Percentiles rank a stretch among this genome's conserved stretches.
These are phyloP conservation scores for Urocynchramus pylzowi DNA, from an alignment of 2,113 vertebrate species.

Conservation along the genomic window DNA sequence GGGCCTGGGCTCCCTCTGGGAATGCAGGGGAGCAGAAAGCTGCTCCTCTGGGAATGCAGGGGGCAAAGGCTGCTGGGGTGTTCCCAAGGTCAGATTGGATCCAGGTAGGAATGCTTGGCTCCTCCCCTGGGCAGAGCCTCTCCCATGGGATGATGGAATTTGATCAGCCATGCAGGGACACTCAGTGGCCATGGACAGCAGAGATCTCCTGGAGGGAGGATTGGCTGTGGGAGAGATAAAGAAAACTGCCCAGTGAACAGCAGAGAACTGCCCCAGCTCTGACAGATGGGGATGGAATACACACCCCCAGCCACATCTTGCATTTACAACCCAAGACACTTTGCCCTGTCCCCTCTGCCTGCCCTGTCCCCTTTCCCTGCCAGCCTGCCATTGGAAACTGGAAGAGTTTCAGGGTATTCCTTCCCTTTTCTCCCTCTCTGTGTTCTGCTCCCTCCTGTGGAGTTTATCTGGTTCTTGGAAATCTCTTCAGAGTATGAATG, in stretches of 20 bases:
- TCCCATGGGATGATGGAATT: too few species aligned
- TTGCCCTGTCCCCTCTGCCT: background rate
- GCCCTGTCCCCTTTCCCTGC: background rate
- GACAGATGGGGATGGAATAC: background rate
- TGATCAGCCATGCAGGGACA: too few species aligned
- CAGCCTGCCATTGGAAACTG: background rate
- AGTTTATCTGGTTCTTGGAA: background rate
- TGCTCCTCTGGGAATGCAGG: too few species aligned
- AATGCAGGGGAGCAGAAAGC: too few species aligned
- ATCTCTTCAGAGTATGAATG: background rate
- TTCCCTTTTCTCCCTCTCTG: background rate
- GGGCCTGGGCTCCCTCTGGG: too few species aligned
- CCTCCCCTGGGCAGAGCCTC: too few species aligned
- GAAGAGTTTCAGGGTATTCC: accelerated
- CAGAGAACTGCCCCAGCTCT: background rate
- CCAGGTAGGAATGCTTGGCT: too few species aligned
- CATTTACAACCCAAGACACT: background rate
- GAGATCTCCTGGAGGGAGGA: too few species aligned
- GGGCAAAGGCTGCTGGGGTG: too few species aligned
- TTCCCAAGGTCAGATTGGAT: too few species aligned
- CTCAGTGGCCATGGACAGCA: too few species aligned
- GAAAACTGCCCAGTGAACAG: background rate
- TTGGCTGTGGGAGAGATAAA: background rate
- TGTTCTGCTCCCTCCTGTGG: background rate
- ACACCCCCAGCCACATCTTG: background rate